Evolutionary conservation across 1,140 invertebrate genomes (phyloP).

Genomic region (Phenacoccus solenopsis): DNA sequence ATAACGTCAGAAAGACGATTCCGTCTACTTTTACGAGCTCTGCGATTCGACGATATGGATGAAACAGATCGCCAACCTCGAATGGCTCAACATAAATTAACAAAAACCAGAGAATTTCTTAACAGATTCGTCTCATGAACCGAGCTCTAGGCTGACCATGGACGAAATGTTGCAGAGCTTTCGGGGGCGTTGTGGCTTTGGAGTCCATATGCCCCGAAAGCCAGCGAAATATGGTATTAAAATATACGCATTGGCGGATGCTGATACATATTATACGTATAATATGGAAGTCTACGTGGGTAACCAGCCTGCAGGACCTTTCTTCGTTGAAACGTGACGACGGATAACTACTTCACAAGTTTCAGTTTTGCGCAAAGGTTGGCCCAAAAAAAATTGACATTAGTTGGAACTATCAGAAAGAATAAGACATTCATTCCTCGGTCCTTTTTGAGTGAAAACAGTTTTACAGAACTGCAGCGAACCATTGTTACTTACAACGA

Average conservation of each 20-base stretch:
- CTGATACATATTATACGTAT: constrained; percentile 28
- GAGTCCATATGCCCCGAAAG: constrained; percentile 29
- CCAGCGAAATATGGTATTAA: constrained; percentile 40
- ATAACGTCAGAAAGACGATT: constrained; percentile 28
- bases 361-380: constrained; percentile 22
- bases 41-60: constrained; percentile 30
- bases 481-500: no score
- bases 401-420: constrained; percentile 32
- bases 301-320: constrained; percentile 31
- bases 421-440: constrained; percentile 33
- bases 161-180: constrained; percentile 34
- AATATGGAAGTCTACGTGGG: constrained; percentile 32
- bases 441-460: no score
- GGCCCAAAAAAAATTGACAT: constrained; percentile 17
- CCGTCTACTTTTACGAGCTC: constrained; percentile 26
- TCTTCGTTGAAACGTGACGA: constrained; percentile 28
- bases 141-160: no score
- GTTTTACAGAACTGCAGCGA: no score
- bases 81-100: no score
- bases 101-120: no score
- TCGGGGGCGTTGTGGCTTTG: constrained; percentile 32
- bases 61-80: no score
- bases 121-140: no score
- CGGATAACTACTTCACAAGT: constrained; percentile 27
- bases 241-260: constrained; percentile 31